A percentile compares a stretch with the other conserved stretches of the same genome.
These are phyloP conservation scores for Metalampra italica DNA, from an alignment of 2,888 invertebrate species.

Conservation along the genomic window DNA sequence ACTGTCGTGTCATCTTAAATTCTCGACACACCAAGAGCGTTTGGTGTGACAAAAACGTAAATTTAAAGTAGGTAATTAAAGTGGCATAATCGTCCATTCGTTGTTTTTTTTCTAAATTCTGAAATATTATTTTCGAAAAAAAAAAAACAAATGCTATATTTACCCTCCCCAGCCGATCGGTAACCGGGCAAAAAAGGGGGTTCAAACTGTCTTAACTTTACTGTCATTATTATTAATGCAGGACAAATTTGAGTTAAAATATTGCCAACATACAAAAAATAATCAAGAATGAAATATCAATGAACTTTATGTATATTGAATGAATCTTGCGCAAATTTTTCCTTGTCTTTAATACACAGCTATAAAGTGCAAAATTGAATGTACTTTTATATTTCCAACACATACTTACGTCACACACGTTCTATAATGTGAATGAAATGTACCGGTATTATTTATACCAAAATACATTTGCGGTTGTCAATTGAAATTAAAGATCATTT, in stretches of 20 bases:
- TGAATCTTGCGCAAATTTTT: background rate
- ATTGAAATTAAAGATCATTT: constrained; percentile 7
- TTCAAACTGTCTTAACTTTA: too few relatives aligned
- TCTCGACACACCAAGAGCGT: too few relatives aligned
- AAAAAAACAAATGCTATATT: too few relatives aligned
- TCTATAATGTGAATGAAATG: constrained; percentile 51
- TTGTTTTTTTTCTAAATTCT: too few relatives aligned
- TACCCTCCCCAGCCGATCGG: too few relatives aligned
- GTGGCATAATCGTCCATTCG: background rate
- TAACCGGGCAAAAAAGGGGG: too few relatives aligned
- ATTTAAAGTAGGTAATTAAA: background rate
- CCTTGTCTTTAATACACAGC: background rate
- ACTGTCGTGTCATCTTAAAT: constrained; percentile 3
- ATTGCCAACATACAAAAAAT: background rate
- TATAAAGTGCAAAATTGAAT: background rate
- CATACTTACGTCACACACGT: constrained; percentile 8
- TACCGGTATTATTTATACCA: constrained; percentile 45
- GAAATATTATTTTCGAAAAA: too few relatives aligned
- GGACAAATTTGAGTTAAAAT: background rate
- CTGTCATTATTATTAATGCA: too few relatives aligned
- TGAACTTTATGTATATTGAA: constrained; percentile 6
- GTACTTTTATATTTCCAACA: background rate
- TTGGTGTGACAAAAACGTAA: too few relatives aligned
- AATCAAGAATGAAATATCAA: constrained; percentile 5
- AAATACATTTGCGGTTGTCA: constrained; percentile 16